Evolutionary conservation across 2,113 vertebrate species (phyloP), one percentile per base, ranked within the genome.

Genomic region (Poeciliopsis prolifica): DNA sequence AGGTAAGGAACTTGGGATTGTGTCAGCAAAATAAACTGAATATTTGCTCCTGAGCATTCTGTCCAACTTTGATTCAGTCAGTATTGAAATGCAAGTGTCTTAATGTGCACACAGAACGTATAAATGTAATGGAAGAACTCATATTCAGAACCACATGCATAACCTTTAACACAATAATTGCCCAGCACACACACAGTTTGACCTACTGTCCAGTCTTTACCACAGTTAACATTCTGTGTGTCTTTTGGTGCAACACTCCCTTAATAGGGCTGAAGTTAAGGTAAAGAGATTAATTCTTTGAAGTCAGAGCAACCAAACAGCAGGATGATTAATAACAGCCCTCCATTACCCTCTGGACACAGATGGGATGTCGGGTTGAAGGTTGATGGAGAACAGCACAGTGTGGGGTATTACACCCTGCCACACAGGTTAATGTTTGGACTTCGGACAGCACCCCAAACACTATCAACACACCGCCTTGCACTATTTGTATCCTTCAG

Each of bases 311-410:
- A 30, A 65, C 84, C 78, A 84, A 89, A 86, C 78, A 76, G 75
- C 28, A 7, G 62, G 40, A 76, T 89, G 92, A 94, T 93, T 93
- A 93, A 93, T 94, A 85, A 79, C 87, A 81, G 66, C 80, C 82
- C 79, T 81, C 86, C 82, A 90, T 91, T 93, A 92, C 84, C 92
- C 86, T 89, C 87, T 89, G 84, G 88, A 88, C 89, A 91, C 91
- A 89, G 87, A 93, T 79, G 90, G 90, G 87, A 84, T 74, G 74
- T 87, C 87, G 87, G 92, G 90, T 90, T 92, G 91, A 93, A 93
- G 92, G 91, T 91, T 91, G 93, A 92, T 82, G 83, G 90, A 89
- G 88, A 92, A 84, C 87, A 89, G 85, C 78, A 29, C 75, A 22
- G 80, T 80, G 86, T 87, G 87, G 63, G 87, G 82, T 78, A 83